A percentile compares a stretch with the other conserved stretches of the same genome.
phyloP scores from a whole-genome alignment of 2,888 invertebrate species.

The Leucoptera coffeella region DNA sequence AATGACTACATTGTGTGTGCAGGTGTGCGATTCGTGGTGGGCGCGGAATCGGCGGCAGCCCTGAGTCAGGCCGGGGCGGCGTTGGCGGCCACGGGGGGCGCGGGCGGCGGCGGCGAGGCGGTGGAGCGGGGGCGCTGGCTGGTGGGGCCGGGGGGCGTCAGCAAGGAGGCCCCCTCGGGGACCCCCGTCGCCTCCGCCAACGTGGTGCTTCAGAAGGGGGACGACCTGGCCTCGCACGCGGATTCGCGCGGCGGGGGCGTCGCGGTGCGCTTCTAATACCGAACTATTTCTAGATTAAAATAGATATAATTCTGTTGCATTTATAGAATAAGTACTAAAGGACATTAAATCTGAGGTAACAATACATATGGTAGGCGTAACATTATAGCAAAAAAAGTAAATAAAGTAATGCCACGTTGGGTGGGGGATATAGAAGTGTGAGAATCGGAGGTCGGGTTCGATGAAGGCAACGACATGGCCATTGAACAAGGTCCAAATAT shows the following conservation, averaged over 20 bases:
- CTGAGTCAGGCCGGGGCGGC: constrained; percentile 16
- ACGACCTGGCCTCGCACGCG: constrained; percentile 61
- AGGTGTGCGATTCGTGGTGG: constrained; percentile 32
- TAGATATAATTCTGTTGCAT: too few relatives aligned
- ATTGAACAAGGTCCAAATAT: too few relatives aligned
- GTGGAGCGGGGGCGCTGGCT: constrained; percentile 10
- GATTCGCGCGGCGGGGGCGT: constrained; percentile 68
- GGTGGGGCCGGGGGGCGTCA: constrained; percentile 8
- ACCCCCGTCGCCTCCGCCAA: constrained; percentile 50
- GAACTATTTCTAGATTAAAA: too few relatives aligned
- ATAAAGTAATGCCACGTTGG: too few relatives aligned
- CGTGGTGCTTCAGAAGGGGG: constrained; percentile 58
- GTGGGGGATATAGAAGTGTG: too few relatives aligned
- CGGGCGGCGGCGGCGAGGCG: constrained; percentile 10
- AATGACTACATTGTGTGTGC: background rate
- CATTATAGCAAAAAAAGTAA: too few relatives aligned
- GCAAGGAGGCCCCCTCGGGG: constrained; percentile 10
- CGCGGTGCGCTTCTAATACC: constrained; percentile 59
- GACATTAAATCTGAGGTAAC: too few relatives aligned
- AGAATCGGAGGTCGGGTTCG: too few relatives aligned
- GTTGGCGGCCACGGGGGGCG: constrained; percentile 11
- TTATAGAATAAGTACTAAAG: too few relatives aligned
- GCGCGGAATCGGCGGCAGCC: constrained; percentile 22
- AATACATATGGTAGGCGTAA: too few relatives aligned
- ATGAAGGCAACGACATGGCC: too few relatives aligned